These are phyloP conservation scores for Aspiorhynchus laticeps DNA, from an alignment of 2,113 vertebrate species.

Conservation along the genomic window DNA sequence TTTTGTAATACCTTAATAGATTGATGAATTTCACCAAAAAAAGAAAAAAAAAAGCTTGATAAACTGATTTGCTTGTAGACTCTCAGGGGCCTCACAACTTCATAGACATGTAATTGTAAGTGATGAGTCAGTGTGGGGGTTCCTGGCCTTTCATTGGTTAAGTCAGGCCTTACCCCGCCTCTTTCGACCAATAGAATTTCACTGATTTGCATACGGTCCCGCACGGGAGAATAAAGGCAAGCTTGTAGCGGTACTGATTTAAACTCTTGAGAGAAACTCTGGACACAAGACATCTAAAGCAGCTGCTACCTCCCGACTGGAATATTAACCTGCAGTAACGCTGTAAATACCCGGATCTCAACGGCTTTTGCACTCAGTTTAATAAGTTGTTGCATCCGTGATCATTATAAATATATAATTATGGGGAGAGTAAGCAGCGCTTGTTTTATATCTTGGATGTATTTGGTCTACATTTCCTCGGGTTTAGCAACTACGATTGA, in stretches of 20 bases:
- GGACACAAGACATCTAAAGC: neutral
- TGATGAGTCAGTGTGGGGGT: conserved; percentile 38
- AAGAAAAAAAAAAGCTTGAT: neutral
- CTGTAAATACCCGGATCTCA: neutral
- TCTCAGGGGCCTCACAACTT: conserved; percentile 22
- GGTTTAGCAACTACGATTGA: conserved; percentile 63
- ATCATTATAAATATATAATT: conserved; percentile 53
- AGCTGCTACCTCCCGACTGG: neutral
- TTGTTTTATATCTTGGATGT: conserved; percentile 74
- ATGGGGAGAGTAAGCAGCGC: conserved; percentile 71
- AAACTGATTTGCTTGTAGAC: neutral
- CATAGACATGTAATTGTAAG: neutral
- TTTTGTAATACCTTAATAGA: neutral
- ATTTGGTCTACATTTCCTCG: conserved; percentile 64
- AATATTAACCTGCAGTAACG: neutral
- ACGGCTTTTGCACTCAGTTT: neutral
- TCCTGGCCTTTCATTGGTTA: conserved; percentile 44
- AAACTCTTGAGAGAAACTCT: conserved; percentile 51
- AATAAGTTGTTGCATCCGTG: neutral
- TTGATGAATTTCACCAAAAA: neutral
- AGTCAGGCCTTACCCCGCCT: conserved; percentile 59
- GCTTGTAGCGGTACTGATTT: conserved; percentile 64
- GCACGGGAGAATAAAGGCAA: conserved; percentile 68
- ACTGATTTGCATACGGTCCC: conserved; percentile 71
- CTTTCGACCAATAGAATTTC: conserved; percentile 67